These are phyloP conservation scores for Ammodytes dubius DNA, from an alignment of 2,113 vertebrate genomes.

Conservation along the genomic window DNA sequence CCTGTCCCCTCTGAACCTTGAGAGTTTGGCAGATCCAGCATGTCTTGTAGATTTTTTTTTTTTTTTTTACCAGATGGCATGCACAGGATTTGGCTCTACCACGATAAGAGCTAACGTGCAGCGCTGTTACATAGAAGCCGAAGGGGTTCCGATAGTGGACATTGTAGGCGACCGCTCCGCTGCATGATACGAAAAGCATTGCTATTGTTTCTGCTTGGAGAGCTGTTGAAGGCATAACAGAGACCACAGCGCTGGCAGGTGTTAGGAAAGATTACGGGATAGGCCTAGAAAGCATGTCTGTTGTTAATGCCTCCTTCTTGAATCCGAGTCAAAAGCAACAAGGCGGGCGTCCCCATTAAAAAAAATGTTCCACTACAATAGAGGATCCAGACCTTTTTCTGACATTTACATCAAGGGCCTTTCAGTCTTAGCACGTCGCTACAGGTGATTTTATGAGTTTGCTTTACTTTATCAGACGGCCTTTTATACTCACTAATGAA, in stretches of 20 bases:
- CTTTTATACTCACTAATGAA: slow-evolving; percentile 79
- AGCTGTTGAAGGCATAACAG: slow-evolving; percentile 66
- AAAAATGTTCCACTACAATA: slow-evolving; percentile 47
- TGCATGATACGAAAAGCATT: slow-evolving; percentile 50
- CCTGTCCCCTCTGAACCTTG: neutral
- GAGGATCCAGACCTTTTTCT: slow-evolving; percentile 62
- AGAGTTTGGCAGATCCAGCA: slow-evolving; percentile 17
- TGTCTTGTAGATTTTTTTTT: slow-evolving; percentile 35
- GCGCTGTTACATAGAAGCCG: neutral
- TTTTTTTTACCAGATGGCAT: slow-evolving; percentile 26
- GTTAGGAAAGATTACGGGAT: slow-evolving; percentile 69
- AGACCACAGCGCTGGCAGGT: slow-evolving; percentile 67
- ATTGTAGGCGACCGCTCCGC: slow-evolving; percentile 33
- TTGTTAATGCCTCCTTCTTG: slow-evolving; percentile 52
- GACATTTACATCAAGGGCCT: slow-evolving; percentile 74
- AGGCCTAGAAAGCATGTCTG: slow-evolving; percentile 26
- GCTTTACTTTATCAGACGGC: slow-evolving; percentile 63
- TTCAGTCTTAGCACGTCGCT: slow-evolving; percentile 38
- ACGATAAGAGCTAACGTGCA: slow-evolving; percentile 58
- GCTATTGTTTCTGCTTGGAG: slow-evolving; percentile 67
- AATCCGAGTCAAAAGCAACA: slow-evolving; percentile 77
- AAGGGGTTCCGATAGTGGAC: slow-evolving; percentile 49
- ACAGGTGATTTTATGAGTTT: slow-evolving; percentile 70
- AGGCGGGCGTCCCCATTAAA: slow-evolving; percentile 49
- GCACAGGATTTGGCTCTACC: slow-evolving; percentile 50